Evolutionary conservation across 1,140 invertebrate genomes (phyloP).

Genomic region (Atta texana): DNA sequence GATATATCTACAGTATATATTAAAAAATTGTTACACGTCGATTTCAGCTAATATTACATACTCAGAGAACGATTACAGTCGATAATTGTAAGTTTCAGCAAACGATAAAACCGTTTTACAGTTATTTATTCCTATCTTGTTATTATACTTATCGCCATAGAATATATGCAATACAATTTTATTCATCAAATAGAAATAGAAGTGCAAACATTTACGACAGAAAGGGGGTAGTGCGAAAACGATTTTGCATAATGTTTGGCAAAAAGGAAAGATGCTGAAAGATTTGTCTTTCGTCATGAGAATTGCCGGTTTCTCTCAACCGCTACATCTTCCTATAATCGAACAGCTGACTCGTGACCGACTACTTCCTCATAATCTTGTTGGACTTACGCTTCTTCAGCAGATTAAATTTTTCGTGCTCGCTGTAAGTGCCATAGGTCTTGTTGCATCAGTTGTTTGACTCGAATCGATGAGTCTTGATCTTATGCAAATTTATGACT

Average conservation of each 20-base stretch:
- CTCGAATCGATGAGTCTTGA: background rate
- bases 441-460: conserved; percentile 16
- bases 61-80: conserved; percentile 7
- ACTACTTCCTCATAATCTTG: conserved; percentile 39
- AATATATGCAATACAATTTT: conserved; percentile 23
- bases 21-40: conserved; percentile 22
- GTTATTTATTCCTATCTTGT: background rate
- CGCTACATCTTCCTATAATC: background rate
- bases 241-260: conserved; percentile 10
- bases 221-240: background rate
- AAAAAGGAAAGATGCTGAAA: background rate
- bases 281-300: conserved; percentile 9
- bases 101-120: background rate
- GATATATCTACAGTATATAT: background rate
- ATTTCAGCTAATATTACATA: conserved; percentile 7
- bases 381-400: background rate
- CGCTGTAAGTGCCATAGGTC: background rate
- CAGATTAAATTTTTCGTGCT: conserved; percentile 26
- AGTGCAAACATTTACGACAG: conserved; percentile 5
- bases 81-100: conserved; percentile 9
- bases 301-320: conserved; percentile 26
- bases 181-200: background rate
- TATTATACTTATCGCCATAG: background rate
- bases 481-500: conserved; percentile 31
- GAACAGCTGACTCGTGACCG: conserved; percentile 11